Evolutionary conservation across 2,113 vertebrate species (phyloP).

Genomic region (Paradoxurus hermaphroditus): DNA sequence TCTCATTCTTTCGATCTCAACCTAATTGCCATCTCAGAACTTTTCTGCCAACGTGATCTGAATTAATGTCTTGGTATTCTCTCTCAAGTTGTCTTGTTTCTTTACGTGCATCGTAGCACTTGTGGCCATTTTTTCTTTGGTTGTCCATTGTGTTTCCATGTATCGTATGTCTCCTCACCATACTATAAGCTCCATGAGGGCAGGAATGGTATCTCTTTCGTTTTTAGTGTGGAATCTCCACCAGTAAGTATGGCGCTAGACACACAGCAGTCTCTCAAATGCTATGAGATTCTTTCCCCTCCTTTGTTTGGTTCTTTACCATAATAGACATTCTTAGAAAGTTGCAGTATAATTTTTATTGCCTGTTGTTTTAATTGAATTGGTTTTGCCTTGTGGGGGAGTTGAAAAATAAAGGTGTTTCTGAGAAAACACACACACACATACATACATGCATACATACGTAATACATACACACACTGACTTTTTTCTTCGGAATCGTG

Average conservation of each 20-base stretch:
- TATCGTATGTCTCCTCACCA: neutral
- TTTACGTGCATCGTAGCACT: neutral
- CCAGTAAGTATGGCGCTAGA: neutral
- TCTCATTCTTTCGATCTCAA: neutral
- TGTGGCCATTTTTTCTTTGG: neutral
- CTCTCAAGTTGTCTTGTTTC: neutral
- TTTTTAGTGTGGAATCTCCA: neutral
- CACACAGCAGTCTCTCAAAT: neutral
- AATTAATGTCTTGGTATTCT: neutral
- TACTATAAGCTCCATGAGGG: neutral
- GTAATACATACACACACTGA: neutral
- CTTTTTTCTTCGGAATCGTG: neutral
- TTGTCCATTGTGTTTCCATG: neutral
- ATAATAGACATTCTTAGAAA: neutral
- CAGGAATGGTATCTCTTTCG: neutral
- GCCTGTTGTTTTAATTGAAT: constrained; percentile 21
- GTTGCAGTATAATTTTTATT: neutral
- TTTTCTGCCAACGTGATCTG: neutral
- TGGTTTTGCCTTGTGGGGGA: neutral
- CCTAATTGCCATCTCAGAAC: neutral
- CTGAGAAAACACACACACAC: neutral
- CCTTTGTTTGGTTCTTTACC: neutral
- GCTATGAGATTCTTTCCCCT: neutral
- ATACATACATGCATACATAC: too few relatives aligned
- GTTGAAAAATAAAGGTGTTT: neutral